A percentile compares a stretch with the other conserved stretches of the same genome.
phyloP scores from a whole-genome alignment of 2,797 vertebrate genomes.

The Cyclura pinguis region DNA sequence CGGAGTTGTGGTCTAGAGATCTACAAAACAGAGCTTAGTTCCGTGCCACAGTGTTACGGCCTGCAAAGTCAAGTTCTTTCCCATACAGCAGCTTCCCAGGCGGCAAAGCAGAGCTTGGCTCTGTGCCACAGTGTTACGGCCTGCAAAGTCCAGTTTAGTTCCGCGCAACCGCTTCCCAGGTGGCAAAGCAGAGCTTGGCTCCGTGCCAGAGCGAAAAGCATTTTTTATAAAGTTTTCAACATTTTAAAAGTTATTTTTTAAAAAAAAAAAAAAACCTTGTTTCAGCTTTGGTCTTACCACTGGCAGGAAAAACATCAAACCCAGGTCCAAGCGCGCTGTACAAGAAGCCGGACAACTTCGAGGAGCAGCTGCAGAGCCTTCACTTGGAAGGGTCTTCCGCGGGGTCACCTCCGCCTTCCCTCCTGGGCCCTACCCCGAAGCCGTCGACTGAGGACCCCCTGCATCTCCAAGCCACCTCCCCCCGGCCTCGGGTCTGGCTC shows the following conservation, averaged over 20 bases:
- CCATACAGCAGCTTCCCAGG: neutral
- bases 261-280: neutral
- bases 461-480: slow-evolving; percentile 84
- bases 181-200: neutral
- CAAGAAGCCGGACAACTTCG: slow-evolving; percentile 82
- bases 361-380: slow-evolving; percentile 73
- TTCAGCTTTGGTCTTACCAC: neutral
- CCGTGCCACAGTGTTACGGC: neutral
- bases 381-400: slow-evolving; percentile 73
- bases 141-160: neutral
- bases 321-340: slow-evolving; percentile 84
- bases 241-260: neutral
- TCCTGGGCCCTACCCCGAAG: slow-evolving; percentile 80
- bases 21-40: neutral
- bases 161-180: neutral
- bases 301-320: slow-evolving; percentile 76
- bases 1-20: no score
- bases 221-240: no score
- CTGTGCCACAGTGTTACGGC: neutral
- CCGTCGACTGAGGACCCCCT: slow-evolving; percentile 87
- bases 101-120: neutral
- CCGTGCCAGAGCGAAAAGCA: no score
- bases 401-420: slow-evolving; percentile 66
- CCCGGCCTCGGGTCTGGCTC: slow-evolving; percentile 82
- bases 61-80: neutral